Conservation (phyloP, 2,888 invertebrate species). For the Pyrrhosoma nymphula region DNA sequence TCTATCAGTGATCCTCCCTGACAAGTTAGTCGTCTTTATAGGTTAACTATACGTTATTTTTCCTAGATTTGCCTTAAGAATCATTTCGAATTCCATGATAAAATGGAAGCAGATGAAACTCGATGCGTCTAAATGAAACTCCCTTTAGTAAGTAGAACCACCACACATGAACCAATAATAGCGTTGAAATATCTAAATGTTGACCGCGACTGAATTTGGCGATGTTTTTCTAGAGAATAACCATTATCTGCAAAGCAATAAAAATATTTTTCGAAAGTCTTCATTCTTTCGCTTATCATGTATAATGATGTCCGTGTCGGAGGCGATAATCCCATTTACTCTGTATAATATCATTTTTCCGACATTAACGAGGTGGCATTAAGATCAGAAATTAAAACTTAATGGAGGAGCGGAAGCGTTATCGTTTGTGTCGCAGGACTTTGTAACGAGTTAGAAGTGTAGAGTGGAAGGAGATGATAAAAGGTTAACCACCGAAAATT, state of each 20-base stretch:
- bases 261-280: not conserved
- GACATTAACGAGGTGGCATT: not conserved
- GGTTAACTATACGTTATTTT: too few relatives aligned
- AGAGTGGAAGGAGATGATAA: not conserved
- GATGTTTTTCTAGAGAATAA: not conserved
- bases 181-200: too few relatives aligned
- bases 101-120: too few relatives aligned
- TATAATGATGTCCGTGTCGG: not conserved
- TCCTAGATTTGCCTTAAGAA: too few relatives aligned
- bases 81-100: too few relatives aligned
- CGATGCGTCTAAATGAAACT: too few relatives aligned
- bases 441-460: too few relatives aligned
- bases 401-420: not conserved
- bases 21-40: too few relatives aligned
- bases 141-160: too few relatives aligned
- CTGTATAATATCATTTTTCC: not conserved
- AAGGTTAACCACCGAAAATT: not conserved
- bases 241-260: not conserved
- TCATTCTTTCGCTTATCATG: not conserved
- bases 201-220: too few relatives aligned
- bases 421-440: not conserved
- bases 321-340: not conserved
- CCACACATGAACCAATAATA: too few relatives aligned
- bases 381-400: not conserved
- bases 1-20: too few relatives aligned